phyloP scores from a whole-genome alignment of 2,113 vertebrate species.

The Pachypanchax playfairii region DNA sequence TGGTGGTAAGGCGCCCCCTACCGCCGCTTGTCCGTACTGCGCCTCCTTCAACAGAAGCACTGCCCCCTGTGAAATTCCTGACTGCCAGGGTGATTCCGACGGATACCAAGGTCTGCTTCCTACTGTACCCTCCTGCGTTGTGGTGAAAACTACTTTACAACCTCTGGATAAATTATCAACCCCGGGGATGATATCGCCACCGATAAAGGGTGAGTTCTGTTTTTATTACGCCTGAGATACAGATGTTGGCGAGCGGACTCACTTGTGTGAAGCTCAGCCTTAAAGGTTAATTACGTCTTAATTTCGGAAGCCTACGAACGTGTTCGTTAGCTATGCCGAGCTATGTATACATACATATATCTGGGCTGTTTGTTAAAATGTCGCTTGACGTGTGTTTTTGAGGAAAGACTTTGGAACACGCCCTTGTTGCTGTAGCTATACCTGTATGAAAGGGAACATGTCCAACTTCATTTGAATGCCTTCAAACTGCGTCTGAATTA shows the following conservation, averaged over 20 bases:
- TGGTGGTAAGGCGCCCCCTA: constrained; percentile 43
- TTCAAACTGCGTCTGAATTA: constrained; percentile 38
- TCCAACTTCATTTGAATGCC: constrained; percentile 63
- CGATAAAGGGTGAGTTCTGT: constrained; percentile 60
- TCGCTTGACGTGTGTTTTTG: constrained; percentile 4
- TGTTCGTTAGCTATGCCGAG: constrained; percentile 17
- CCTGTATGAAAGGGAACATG: constrained; percentile 54
- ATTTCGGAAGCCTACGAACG: constrained; percentile 15
- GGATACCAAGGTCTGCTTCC: constrained; percentile 63
- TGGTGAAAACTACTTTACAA: constrained; percentile 40
- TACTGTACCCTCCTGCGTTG: constrained; percentile 41
- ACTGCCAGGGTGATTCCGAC: constrained; percentile 69
- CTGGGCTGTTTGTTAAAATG: constrained; percentile 3
- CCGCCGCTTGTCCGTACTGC: constrained; percentile 25
- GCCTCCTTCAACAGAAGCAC: constrained; percentile 43
- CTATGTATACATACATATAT: not conserved
- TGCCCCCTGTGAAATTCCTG: constrained; percentile 74
- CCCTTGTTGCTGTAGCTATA: constrained; percentile 68
- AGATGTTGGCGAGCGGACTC: constrained; percentile 52
- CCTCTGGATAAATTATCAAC: constrained; percentile 46
- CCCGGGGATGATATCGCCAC: constrained; percentile 43
- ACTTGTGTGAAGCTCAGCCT: constrained; percentile 38
- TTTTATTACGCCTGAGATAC: constrained; percentile 23
- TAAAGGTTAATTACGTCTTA: constrained; percentile 15
- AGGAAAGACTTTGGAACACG: constrained; percentile 59